Base-by-base conservation (phyloP, 2,113 vertebrate species). In the Aptenodytes patagonicus region DNA sequence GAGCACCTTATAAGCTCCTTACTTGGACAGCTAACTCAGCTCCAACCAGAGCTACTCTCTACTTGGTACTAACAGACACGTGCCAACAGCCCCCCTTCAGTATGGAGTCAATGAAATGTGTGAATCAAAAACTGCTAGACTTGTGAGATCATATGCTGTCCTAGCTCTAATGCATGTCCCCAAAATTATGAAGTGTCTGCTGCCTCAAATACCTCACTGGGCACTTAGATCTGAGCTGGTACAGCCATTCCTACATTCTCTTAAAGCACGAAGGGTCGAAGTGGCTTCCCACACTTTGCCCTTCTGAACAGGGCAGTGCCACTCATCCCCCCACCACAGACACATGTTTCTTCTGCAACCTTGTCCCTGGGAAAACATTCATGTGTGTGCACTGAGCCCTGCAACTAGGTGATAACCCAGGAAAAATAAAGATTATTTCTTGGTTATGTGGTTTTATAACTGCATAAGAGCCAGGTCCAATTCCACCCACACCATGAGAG, bases 1-100 rank as follows among this genome's bases (percentile, higher is more conserved):
- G 28, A 79, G 46, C 16, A 82, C 24, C 34, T 66, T 54, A 4
- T 31, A 32, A 75, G 55, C 5, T 82, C 46, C 20, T 61, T 55
- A 0, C 14, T 4, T 32, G 38, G 11, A 34, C 1, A 46, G 38
- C 14, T 34, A 52, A 62, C 32, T 42, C n/a, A 31, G 22, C 26
- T 84, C 54, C 60, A n/a, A 1, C 3, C 65, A 79, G 65, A 85
- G 55, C 40, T 57, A 5, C 40, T 47, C 12, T n/a, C 32, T 51
- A 15, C 1, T 0, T 62, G 42, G 11, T 24, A 17, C 46, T 36
- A 40, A 14, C 2, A 62, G 28, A 47, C 13, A 40, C 0, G 0
- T 46, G 36, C 26, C 80, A 80, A 16, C 34, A 71, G 18, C 16
- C 3, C 19, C 18, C 12, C 12, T 13, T 51, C n/a, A 46, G 4